Conservation (phyloP, 2,113 vertebrate genomes). For the Lamprotornis superbus region DNA sequence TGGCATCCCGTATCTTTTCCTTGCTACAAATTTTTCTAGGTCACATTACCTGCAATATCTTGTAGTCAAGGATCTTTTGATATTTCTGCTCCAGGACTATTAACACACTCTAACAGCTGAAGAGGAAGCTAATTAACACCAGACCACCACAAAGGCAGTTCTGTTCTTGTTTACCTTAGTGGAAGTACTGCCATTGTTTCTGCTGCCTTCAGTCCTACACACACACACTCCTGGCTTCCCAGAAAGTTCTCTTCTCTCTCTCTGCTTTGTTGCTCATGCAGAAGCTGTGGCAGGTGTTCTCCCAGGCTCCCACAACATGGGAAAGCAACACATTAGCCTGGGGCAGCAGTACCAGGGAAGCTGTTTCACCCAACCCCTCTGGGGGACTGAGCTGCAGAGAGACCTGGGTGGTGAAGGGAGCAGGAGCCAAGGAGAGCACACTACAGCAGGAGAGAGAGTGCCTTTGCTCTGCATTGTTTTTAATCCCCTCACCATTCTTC, state of each 20-base stretch:
- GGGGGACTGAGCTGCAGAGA: not conserved
- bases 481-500: not conserved
- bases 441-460: not conserved
- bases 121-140: not conserved
- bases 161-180: not conserved
- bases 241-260: not conserved
- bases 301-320: accelerated
- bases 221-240: not conserved
- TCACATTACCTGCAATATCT: not conserved
- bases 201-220: not conserved
- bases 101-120: not conserved
- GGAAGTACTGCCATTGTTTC: not conserved
- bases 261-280: not conserved
- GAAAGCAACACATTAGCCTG: not conserved
- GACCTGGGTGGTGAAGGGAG: not conserved
- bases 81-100: not conserved
- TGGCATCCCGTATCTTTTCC: not conserved
- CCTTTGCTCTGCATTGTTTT: not conserved
- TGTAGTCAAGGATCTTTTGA: not conserved
- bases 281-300: not conserved
- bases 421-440: accelerated
- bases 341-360: not conserved
- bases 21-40: not conserved
- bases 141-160: not conserved
- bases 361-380: not conserved